Evolutionary conservation across 2,797 vertebrate genomes (phyloP), one percentile per base, ranked within the genome.

Genomic region (Rhincodon typus): DNA sequence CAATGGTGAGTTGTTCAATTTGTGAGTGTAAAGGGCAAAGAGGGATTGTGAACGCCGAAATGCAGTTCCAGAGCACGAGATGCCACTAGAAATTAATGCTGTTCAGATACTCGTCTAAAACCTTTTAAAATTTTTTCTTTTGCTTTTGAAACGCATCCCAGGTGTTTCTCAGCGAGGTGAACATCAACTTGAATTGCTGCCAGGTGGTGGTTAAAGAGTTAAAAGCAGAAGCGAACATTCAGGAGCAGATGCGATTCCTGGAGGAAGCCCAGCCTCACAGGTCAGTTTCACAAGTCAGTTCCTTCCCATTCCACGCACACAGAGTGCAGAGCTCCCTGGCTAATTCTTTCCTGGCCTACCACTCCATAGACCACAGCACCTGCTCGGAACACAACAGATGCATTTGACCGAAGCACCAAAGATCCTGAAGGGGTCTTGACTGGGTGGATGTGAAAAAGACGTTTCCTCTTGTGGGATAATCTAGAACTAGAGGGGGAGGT

Each of bases 201-300:
- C 98, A 99, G 96, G 99, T 99, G 97, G 98, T 99, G 96, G 98
- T 99, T 96, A 99, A 99, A 97, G 99, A 99, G 77, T 98, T 99
- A 53, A 99, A 98, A 96, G 97, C 97, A 70, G 99, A 98, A 0
- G 98, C 98, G 96, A 98, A 98, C 0, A 98, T 99, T 34, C 98
- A 98, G 96, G 98, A 99, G 95, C 99, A 99, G 98, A 98, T 98
- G 98, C 98, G 98, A 94, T 99, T 99, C 97, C 97, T 99, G 97
- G 98, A 99, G 96, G 99, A 99, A 96, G 98, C 97, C 0, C 98
- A 98, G 96, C 98, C 99, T 4, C 99, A 98, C 97, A 98, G 99
- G 99, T 99, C 97, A 95, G 27, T 38, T 66, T 21, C 19, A 19
- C 96, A n/a, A 84, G 79, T 21, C 23, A 17, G 38, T 46, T 42